Base-by-base conservation (phyloP, 2,113 vertebrate genomes). In the Phoenicopterus ruber region DNA sequence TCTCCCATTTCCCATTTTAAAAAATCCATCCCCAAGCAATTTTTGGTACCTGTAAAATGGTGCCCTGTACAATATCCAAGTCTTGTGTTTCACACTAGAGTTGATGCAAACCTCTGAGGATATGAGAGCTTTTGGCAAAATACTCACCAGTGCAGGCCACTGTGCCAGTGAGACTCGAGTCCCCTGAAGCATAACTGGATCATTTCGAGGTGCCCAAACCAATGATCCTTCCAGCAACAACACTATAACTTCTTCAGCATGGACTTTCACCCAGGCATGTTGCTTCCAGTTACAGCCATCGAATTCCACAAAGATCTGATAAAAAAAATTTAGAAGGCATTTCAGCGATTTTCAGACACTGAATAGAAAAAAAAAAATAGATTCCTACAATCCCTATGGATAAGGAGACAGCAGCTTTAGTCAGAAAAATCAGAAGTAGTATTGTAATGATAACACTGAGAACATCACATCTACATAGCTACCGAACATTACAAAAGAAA, bases 281-380 rank as follows among this genome's bases (percentile, higher is more conserved):
- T 99, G 97, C 65, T 98, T 98, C 98, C 98, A 99, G 85, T 98
- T 97, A 95, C 98, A 97, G 96, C 99, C 99, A 89, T 99, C 99
- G 44, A 99, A 99, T 97, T 99, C 99, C 96, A 99, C 98, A 96
- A 99, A 99, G 81, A 99, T 99, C 99, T 99, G 96, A 90, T 7
- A 31, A 50, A 19, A 31, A 78, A 61, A 31, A 47, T 38, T 40
- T 26, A 87, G 63, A 88, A 95, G 55, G 19, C 4, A 42, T 92
- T 92, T 93, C 50, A 69, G 20, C 82, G 87, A 34, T 93, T 82
- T 89, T 85, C 86, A 77, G 66, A 86, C n/a, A 80, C 6, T 13
- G 6, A 76, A 52, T 6, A 67, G n/a, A 65, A 70, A 59, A 70
- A 17, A 61, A 19, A 17, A 32, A 19, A 20, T 1, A 74, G 28